Evolutionary conservation across 1,140 invertebrate species (phyloP).

Genomic region (Diabrotica virgifera): DNA sequence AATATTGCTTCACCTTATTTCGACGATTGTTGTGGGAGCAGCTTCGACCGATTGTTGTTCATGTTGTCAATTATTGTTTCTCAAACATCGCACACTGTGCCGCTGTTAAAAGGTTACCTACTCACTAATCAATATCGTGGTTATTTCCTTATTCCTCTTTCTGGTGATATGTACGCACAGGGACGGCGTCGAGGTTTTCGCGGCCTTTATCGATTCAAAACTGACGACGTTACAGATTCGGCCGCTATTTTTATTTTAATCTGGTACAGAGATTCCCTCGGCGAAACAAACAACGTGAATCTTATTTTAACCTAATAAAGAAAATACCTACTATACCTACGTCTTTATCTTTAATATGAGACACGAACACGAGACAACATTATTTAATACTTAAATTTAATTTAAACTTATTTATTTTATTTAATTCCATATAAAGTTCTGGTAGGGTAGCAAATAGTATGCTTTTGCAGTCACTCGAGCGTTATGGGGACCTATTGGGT

Average conservation of each 20-base stretch:
- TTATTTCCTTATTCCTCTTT: constrained; percentile 17
- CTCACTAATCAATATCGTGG: constrained; percentile 18
- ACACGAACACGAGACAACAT: too few species aligned
- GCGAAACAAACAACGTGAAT: too few species aligned
- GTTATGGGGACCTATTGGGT: too few species aligned
- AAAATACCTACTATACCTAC: too few species aligned
- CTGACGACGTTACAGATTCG: background rate
- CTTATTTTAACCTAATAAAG: too few species aligned
- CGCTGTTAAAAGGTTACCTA: constrained; percentile 20
- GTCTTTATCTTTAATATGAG: too few species aligned
- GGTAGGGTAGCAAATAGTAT: too few species aligned
- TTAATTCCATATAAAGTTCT: too few species aligned
- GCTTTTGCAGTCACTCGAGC: too few species aligned
- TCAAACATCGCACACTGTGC: constrained; percentile 3
- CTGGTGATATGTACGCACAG: constrained; percentile 15
- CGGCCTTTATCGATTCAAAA: constrained; percentile 9
- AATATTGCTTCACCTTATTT: constrained; percentile 5
- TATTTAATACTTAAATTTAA: too few species aligned
- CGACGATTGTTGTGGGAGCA: constrained; percentile 1
- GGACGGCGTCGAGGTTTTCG: background rate
- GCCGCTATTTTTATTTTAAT: background rate
- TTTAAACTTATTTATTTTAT: too few species aligned
- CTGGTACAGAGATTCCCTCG: too few species aligned
- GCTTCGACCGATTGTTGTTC: constrained; percentile 3
- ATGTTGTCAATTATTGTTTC: constrained; percentile 18